phyloP scores from a whole-genome alignment of 2,797 vertebrate species.

The Trachops cirrhosus region DNA sequence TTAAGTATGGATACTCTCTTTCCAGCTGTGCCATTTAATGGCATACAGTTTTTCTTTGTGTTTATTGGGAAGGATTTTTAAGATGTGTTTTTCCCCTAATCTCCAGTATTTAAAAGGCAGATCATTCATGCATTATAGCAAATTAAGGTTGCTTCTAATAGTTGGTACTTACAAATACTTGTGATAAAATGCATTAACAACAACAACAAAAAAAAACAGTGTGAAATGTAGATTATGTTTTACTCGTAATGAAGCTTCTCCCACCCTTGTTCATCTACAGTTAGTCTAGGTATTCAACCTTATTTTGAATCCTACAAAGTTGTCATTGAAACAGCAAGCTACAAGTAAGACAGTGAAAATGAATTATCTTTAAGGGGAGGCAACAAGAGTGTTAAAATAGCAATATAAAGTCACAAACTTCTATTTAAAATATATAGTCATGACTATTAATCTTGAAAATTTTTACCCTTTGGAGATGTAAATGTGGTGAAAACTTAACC shows the following conservation, averaged over 20 bases:
- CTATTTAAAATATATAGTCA: neutral
- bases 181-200: neutral
- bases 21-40: neutral
- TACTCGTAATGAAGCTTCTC: neutral
- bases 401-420: neutral
- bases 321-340: neutral
- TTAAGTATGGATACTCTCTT: neutral
- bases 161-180: neutral
- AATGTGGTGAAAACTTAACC: neutral
- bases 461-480: neutral
- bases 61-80: neutral
- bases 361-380: neutral
- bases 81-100: neutral
- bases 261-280: neutral
- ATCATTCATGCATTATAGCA: fast-evolving
- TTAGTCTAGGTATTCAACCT: neutral
- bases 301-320: slow-evolving; percentile 24
- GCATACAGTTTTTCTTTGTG: neutral
- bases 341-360: neutral
- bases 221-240: neutral
- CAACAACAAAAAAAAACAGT: neutral
- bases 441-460: neutral
- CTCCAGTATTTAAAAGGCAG: neutral
- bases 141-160: neutral
- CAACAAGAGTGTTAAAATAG: neutral